phyloP scores from a whole-genome alignment of 2,888 invertebrate species.

The Frankliniella fusca region DNA sequence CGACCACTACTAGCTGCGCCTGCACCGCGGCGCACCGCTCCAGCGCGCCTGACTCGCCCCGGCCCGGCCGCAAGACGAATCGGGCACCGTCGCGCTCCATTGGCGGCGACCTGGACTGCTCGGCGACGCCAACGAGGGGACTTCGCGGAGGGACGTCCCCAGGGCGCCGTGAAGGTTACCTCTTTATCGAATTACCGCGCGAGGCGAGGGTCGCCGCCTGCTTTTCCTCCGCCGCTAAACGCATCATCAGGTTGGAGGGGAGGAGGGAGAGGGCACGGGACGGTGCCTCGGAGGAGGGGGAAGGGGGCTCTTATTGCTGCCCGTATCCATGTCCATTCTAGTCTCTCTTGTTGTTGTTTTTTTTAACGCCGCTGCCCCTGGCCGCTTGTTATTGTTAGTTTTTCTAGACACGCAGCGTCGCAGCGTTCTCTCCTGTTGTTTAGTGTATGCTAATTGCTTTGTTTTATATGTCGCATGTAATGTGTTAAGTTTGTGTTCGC shows the following conservation, averaged over 20 bases:
- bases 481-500: background rate
- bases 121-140: background rate
- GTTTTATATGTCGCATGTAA: too few relatives aligned
- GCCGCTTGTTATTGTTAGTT: background rate
- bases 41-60: too few relatives aligned
- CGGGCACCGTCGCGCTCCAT: background rate
- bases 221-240: background rate
- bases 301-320: too few relatives aligned
- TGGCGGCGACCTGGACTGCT: background rate
- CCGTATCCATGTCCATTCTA: background rate
- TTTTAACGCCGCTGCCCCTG: background rate
- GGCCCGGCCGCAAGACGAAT: too few relatives aligned
- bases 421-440: background rate
- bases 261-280: too few relatives aligned
- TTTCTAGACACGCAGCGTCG: background rate
- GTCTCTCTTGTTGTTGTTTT: background rate
- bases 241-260: too few relatives aligned
- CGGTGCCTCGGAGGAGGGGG: too few relatives aligned
- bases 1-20: conserved; percentile 23
- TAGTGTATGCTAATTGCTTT: background rate
- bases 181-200: background rate
- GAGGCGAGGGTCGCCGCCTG: background rate
- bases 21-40: too few relatives aligned
- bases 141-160: background rate
- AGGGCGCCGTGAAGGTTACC: background rate